A percentile compares a stretch with the other conserved stretches of the same genome.
Evolutionary conservation across 2,888 invertebrate species (phyloP).

Genomic region (Heliconius sara): DNA sequence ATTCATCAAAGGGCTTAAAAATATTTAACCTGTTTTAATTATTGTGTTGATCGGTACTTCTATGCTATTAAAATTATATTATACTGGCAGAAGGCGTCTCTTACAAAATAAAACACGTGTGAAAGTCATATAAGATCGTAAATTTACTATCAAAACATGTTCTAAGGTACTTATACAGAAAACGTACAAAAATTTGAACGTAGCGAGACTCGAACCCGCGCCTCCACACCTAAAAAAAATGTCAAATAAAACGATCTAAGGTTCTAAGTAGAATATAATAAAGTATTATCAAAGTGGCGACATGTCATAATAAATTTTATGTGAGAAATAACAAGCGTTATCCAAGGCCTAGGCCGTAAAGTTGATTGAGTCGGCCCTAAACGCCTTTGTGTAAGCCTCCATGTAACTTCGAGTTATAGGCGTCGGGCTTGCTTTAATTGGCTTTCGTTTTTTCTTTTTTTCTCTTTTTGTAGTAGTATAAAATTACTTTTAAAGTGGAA

Average conservation of each 20-base stretch:
- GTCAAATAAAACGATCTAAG: neutral
- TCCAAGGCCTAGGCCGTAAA: constrained; percentile 59
- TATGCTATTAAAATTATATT: neutral
- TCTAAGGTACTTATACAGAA: neutral
- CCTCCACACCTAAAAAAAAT: no score
- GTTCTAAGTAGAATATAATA: neutral
- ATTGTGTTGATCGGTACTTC: neutral
- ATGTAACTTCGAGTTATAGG: constrained; percentile 20
- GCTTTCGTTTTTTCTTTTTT: constrained; percentile 9
- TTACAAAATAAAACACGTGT: neutral
- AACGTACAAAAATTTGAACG: no score
- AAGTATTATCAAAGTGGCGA: constrained; percentile 31
- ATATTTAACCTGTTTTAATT: neutral
- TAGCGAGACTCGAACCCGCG: no score
- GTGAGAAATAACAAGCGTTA: constrained; percentile 50
- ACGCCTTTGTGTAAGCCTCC: constrained; percentile 44
- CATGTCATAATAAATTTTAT: constrained; percentile 50
- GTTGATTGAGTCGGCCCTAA: constrained; percentile 57
- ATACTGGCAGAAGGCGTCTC: neutral
- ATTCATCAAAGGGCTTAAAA: neutral
- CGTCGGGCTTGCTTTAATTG: constrained; percentile 27
- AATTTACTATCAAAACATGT: neutral
- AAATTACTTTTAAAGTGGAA: constrained; percentile 20
- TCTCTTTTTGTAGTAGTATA: neutral
- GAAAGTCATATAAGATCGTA: neutral